phyloP scores from a whole-genome alignment of 1,140 invertebrate genomes.

The Choristoneura fumiferana region DNA sequence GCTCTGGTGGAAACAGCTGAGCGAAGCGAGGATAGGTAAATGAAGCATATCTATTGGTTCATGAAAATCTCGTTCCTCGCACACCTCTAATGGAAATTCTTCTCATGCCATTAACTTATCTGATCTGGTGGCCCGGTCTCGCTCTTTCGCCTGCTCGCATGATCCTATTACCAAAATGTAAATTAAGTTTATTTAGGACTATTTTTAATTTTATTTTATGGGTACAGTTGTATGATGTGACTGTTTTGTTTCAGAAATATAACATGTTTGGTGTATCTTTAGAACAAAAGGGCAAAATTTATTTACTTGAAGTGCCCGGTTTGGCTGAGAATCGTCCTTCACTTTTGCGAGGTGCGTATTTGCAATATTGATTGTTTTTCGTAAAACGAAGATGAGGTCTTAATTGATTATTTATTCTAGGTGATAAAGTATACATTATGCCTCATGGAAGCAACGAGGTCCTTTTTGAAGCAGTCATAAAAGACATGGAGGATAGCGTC shows the following conservation, averaged over 20 bases:
- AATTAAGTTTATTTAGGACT: too few relatives aligned
- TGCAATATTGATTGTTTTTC: not conserved
- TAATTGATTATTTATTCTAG: conserved; percentile 64
- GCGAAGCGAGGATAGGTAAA: too few relatives aligned
- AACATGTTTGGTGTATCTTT: conserved; percentile 52
- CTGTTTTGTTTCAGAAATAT: conserved; percentile 49
- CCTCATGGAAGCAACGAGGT: conserved; percentile 31
- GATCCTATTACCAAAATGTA: too few relatives aligned
- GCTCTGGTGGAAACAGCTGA: too few relatives aligned
- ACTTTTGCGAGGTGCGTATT: conserved; percentile 46
- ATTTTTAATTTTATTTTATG: too few relatives aligned
- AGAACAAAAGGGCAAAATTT: conserved; percentile 26
- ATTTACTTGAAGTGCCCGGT: conserved; percentile 81
- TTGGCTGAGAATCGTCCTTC: conserved; percentile 90
- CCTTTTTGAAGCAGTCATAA: conserved; percentile 85
- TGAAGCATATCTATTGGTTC: too few relatives aligned
- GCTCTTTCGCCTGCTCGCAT: too few relatives aligned
- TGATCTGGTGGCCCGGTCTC: too few relatives aligned
- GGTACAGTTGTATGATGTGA: too few relatives aligned
- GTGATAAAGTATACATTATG: conserved; percentile 76
- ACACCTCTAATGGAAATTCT: too few relatives aligned
- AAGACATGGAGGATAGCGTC: conserved; percentile 80
- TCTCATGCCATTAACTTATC: too few relatives aligned
- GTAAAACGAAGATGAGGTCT: not conserved
- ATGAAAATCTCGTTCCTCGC: too few relatives aligned